Conservation (phyloP, 2,113 vertebrate genomes). For the Polypterus bichir region DNA sequence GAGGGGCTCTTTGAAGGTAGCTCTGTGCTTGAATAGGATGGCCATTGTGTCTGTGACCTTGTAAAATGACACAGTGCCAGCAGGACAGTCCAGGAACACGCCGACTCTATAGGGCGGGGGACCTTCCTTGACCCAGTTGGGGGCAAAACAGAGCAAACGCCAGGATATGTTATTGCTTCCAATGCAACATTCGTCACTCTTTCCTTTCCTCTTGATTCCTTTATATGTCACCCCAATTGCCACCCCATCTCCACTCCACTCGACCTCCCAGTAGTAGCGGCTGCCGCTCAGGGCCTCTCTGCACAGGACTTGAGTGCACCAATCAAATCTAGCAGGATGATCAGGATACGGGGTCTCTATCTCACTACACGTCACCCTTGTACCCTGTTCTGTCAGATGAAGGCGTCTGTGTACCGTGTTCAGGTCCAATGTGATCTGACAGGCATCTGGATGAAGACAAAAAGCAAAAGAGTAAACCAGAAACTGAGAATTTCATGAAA, state of each 20-base stretch:
- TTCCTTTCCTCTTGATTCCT: neutral
- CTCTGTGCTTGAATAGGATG: neutral
- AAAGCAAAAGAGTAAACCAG: too few relatives aligned
- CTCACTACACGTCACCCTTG: neutral
- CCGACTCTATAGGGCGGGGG: neutral
- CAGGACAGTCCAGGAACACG: slow-evolving; percentile 2
- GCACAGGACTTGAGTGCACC: neutral
- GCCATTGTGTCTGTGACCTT: slow-evolving; percentile 1
- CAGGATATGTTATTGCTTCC: neutral
- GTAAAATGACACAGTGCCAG: slow-evolving; percentile 5
- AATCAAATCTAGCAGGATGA: neutral
- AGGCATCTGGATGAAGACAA: neutral
- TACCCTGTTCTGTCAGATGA: neutral
- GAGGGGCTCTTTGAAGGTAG: slow-evolving; percentile 1
- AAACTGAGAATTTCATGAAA: too few relatives aligned
- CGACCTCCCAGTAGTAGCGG: neutral
- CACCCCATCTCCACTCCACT: neutral
- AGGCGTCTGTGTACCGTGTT: neutral
- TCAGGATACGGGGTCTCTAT: neutral
- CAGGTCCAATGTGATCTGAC: neutral
- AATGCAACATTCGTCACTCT: neutral
- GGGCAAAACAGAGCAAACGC: neutral
- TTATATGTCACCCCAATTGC: neutral
- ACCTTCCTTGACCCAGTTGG: neutral
- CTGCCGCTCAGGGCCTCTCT: neutral